Evolutionary conservation across 2,888 invertebrate species (phyloP).

Genomic region (Dynastes grantii): DNA sequence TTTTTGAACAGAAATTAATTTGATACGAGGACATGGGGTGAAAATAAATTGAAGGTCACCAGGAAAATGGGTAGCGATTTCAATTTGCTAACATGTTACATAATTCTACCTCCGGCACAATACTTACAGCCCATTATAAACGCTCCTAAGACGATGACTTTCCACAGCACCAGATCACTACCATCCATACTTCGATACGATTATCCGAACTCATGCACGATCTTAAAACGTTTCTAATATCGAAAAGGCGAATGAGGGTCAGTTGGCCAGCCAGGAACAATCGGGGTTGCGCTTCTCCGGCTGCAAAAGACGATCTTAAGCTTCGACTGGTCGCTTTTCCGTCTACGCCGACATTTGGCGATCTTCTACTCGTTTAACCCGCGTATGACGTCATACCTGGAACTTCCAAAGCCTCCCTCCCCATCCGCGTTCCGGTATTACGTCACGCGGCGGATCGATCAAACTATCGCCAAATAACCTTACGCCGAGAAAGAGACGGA

Average conservation of each 20-base stretch:
- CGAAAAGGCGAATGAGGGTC: conserved; percentile 19
- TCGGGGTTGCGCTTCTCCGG: neutral
- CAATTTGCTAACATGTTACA: neutral
- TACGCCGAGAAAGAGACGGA: neutral
- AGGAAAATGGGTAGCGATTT: neutral
- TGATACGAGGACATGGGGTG: too few relatives aligned
- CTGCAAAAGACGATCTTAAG: conserved; percentile 37
- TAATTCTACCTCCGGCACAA: neutral
- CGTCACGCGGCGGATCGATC: conserved; percentile 50
- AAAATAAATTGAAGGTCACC: neutral
- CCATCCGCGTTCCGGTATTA: conserved; percentile 44
- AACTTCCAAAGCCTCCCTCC: conserved; percentile 50
- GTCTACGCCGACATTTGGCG: conserved; percentile 56
- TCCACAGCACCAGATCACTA: conserved; percentile 55
- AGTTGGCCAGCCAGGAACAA: neutral
- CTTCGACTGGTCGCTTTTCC: conserved; percentile 56
- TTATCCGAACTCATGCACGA: conserved; percentile 57
- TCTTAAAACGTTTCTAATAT: conserved; percentile 35
- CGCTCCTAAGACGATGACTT: conserved; percentile 56
- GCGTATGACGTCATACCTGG: conserved; percentile 57
- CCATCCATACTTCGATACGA: conserved; percentile 57
- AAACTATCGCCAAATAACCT: conserved; percentile 16
- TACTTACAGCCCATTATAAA: conserved; percentile 58
- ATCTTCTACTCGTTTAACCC: conserved; percentile 45
- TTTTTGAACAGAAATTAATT: neutral